phyloP scores from a whole-genome alignment of 2,888 invertebrate genomes.

The Leptura quadrifasciata region DNA sequence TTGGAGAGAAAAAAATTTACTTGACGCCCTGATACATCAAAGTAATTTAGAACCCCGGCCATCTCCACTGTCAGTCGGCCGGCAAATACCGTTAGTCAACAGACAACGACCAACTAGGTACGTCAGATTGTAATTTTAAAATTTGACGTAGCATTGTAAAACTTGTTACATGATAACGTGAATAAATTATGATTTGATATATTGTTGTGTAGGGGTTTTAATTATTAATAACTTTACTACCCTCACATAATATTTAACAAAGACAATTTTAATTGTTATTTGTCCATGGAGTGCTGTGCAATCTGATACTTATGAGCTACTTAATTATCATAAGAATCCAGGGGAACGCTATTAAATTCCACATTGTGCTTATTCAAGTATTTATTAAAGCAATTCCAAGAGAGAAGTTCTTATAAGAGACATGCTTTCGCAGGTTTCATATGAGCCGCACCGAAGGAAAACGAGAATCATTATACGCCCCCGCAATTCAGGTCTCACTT shows the following conservation, averaged over 20 bases:
- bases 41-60: no score
- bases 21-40: no score
- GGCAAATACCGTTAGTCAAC: no score
- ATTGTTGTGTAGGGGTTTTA: no score
- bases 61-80: no score
- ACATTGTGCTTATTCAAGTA: conserved; percentile 26
- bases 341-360: conserved; percentile 32
- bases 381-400: conserved; percentile 28
- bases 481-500: conserved; percentile 48
- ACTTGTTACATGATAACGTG: no score
- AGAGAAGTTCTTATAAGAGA: not conserved
- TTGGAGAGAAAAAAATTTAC: no score
- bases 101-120: no score
- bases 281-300: not conserved
- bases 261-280: not conserved
- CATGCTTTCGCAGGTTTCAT: conserved; percentile 31
- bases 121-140: no score
- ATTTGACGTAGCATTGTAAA: no score
- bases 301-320: not conserved
- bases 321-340: conserved; percentile 17
- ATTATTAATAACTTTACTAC: no score
- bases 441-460: conserved; percentile 44
- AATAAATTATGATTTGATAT: no score
- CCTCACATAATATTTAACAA: not conserved
- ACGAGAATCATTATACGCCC: conserved; percentile 45